Evolutionary conservation across 2,113 vertebrate genomes (phyloP), one percentile per base, ranked within the genome.

Genomic region (Urocolius indicus): DNA sequence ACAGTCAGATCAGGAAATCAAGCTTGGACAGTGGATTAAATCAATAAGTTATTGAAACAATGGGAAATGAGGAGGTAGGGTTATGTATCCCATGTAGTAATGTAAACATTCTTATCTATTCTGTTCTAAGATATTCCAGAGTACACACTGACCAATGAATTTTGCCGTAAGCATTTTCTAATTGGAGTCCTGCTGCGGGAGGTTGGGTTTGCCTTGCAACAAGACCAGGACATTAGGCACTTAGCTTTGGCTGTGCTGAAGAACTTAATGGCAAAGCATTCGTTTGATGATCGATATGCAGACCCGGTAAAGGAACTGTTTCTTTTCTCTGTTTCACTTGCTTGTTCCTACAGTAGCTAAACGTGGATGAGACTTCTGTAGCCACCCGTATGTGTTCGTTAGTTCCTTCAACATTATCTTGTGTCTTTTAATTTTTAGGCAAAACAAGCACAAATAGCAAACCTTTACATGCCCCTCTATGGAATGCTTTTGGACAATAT

Each of bases 401-500:
- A 19, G 16, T 84, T 93, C 91, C 65, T 93, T 87, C 61, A 65
- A 10, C 21, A 65, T 46, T 54, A 7, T 79, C 13, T 73, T 90
- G 27, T 66, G 13, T 94, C 54, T 84, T 45, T 58, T 48, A 9
- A 87, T 80, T 95, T 96, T 26, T 80, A 99, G 99, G 99, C 98
- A 90, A 99, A 99, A 85, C 99, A 99, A 91, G 99, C 99, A 14
- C 98, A 98, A 95, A 99, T 99, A 82, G 99, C 99, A 13, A 99
- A 99, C 66, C 96, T 99, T 19, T 99, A 99, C 93, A 98, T 99
- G 97, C 99, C 99, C 4, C 98, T 99, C 24, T 99, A 99, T 46
- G 99, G 99, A 54, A 98, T 99, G 96, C 99, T 99, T 89, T 98
- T 99, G 96, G 99, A 99, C 98, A 99, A 99, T 92, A 99, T 99